Evolutionary conservation across 2,888 invertebrate genomes (phyloP).

Genomic region (Epinotia bilunana): DNA sequence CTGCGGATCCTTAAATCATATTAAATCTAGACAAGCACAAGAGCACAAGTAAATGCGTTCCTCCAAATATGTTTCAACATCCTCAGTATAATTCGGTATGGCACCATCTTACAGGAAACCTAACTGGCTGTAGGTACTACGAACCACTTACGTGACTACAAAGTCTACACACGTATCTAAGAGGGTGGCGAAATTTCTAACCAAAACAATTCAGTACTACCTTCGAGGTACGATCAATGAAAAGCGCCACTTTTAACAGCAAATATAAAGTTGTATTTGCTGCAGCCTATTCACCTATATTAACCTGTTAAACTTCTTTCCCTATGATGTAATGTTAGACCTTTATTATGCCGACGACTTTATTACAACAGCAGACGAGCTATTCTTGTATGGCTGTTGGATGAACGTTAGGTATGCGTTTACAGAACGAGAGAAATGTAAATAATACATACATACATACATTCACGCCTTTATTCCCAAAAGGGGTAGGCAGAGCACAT

Average conservation of each 20-base stretch:
- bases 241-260: conserved; percentile 3
- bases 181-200: neutral
- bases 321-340: conserved; percentile 22
- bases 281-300: conserved; percentile 35
- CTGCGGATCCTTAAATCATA: too few relatives aligned
- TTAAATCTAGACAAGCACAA: too few relatives aligned
- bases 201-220: conserved; percentile 4
- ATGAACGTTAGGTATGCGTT: neutral
- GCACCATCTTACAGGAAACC: conserved; percentile 19
- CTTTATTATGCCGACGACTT: neutral
- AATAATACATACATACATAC: neutral
- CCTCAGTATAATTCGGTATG: neutral
- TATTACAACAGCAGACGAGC: neutral
- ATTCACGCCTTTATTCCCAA: too few relatives aligned
- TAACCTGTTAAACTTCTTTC: conserved; percentile 34
- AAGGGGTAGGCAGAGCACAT: too few relatives aligned
- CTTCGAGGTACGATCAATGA: neutral
- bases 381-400: neutral
- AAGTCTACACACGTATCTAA: neutral
- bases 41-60: too few relatives aligned
- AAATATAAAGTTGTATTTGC: conserved; percentile 14
- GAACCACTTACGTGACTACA: conserved; percentile 14
- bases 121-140: conserved; percentile 12
- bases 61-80: neutral
- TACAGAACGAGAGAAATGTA: conserved; percentile 1